Evolutionary conservation across 1,140 invertebrate species (phyloP).

Genomic region (Araneus ventricosus): DNA sequence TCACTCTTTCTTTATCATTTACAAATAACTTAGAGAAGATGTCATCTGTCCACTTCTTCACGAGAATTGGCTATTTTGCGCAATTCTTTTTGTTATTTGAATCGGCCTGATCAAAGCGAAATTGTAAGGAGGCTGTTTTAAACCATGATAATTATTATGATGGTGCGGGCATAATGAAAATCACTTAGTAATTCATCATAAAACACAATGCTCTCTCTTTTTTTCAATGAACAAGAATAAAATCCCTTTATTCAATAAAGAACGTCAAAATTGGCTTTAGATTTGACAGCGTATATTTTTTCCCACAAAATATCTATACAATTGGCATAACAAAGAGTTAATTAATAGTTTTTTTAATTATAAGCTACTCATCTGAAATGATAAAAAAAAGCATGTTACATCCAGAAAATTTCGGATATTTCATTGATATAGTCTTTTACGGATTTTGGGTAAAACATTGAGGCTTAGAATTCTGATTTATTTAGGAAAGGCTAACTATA

Average conservation of each 20-base stretch:
- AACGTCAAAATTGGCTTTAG: not conserved
- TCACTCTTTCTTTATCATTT: not conserved
- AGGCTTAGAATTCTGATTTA: too few relatives aligned
- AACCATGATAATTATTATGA: not conserved
- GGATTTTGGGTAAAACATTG: too few relatives aligned
- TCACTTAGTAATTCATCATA: conserved; percentile 18
- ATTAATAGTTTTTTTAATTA: too few relatives aligned
- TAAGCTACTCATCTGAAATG: too few relatives aligned
- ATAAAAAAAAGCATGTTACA: too few relatives aligned
- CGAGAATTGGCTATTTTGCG: not conserved
- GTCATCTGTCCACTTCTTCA: conserved; percentile 14
- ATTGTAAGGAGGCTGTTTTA: not conserved
- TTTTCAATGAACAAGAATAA: not conserved
- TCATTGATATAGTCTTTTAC: too few relatives aligned
- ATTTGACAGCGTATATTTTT: too few relatives aligned
- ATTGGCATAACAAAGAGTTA: too few relatives aligned
- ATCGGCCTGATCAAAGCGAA: conserved; percentile 27
- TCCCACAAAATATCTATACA: too few relatives aligned
- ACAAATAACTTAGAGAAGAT: not conserved
- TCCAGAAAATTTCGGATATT: too few relatives aligned
- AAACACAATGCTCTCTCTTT: not conserved
- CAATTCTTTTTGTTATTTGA: conserved; percentile 26
- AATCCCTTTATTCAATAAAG: not conserved
- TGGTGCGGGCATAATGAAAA: not conserved
- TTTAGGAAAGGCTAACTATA: too few relatives aligned